phyloP scores from a whole-genome alignment of 2,113 vertebrate species.

The Takifugu flavidus region DNA sequence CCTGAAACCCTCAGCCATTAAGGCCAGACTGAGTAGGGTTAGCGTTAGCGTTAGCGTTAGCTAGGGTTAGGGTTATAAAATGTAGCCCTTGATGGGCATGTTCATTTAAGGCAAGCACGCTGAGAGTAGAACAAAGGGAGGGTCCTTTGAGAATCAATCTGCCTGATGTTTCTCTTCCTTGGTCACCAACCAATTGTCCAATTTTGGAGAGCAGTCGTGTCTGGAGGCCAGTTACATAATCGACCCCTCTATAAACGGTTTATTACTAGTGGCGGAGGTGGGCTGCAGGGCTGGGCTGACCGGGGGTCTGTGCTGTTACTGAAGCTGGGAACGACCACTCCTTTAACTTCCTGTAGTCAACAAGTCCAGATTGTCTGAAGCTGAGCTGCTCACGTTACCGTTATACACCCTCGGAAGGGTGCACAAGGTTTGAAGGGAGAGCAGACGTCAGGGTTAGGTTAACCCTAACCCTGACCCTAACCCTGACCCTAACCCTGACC shows the following conservation, averaged over 20 bases:
- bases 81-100: constrained; percentile 43
- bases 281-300: constrained; percentile 67
- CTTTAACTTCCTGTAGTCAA: constrained; percentile 77
- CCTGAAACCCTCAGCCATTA: constrained; percentile 16
- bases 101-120: constrained; percentile 31
- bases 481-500: no score
- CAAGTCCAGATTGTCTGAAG: constrained; percentile 68
- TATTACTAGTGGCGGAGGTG: constrained; percentile 75
- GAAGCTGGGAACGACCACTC: constrained; percentile 66
- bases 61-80: no score
- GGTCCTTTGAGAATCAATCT: constrained; percentile 18
- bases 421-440: not conserved
- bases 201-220: constrained; percentile 53
- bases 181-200: constrained; percentile 48
- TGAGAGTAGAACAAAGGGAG: constrained; percentile 42
- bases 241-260: constrained; percentile 66
- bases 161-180: constrained; percentile 27
- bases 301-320: constrained; percentile 69
- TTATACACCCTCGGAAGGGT: constrained; percentile 13
- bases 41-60: no score
- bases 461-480: no score
- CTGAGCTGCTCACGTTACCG: constrained; percentile 23
- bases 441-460: no score
- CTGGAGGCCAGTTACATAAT: constrained; percentile 67
- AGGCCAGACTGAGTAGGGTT: constrained; percentile 17